A percentile compares a stretch with the other conserved stretches of the same genome.
These are phyloP conservation scores for Phaethornis superciliosus DNA, from an alignment of 2,113 vertebrate species.

Conservation along the genomic window DNA sequence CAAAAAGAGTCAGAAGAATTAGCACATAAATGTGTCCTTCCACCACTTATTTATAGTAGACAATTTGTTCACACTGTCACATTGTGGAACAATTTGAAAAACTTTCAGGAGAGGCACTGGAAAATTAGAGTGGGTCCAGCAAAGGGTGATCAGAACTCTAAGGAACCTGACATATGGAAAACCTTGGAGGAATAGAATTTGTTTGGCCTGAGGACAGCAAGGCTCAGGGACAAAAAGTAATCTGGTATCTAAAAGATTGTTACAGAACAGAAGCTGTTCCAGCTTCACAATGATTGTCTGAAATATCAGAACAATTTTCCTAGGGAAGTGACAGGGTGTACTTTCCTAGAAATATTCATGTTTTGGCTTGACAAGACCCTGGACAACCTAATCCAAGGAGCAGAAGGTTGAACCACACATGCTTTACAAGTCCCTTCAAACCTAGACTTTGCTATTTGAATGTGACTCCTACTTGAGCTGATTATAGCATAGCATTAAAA, in stretches of 20 bases:
- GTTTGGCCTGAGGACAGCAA: fast-evolving
- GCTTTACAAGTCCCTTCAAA: background rate
- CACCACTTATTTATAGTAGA: background rate
- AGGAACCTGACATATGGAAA: background rate
- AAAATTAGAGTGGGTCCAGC: fast-evolving
- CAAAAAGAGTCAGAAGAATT: background rate
- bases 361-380: background rate
- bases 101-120: background rate
- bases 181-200: background rate
- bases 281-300: background rate
- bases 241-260: background rate
- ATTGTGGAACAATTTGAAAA: background rate
- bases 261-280: background rate
- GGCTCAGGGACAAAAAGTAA: background rate
- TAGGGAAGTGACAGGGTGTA: background rate
- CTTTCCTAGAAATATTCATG: background rate
- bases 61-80: background rate
- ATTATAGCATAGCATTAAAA: background rate
- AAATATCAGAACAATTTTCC: background rate
- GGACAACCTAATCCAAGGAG: background rate
- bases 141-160: background rate
- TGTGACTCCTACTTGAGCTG: background rate
- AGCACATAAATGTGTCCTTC: background rate
- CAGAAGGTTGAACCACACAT: background rate
- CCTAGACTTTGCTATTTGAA: background rate